A percentile compares a stretch with the other conserved stretches of the same genome.
These are phyloP conservation scores for Drosophila mulleri DNA, from an alignment of 2,888 invertebrate species.

Conservation along the genomic window DNA sequence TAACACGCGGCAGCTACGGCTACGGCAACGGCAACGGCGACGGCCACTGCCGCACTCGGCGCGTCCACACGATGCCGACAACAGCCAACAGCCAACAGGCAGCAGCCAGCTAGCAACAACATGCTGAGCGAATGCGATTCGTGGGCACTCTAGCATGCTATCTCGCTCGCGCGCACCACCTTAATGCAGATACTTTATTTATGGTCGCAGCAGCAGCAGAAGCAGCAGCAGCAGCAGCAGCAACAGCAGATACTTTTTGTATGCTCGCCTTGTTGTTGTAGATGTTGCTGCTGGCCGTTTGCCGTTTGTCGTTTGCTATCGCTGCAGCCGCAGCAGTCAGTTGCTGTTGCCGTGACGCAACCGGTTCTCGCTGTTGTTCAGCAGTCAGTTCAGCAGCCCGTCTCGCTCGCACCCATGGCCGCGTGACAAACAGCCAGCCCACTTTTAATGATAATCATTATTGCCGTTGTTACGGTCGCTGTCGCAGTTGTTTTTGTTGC, in stretches of 20 bases:
- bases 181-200: constrained; percentile 81
- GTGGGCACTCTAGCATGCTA: constrained; percentile 51
- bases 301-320: constrained; percentile 19
- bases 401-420: constrained; percentile 48
- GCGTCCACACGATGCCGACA: constrained; percentile 45
- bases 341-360: constrained; percentile 49
- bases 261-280: constrained; percentile 28
- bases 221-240: background rate
- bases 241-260: constrained; percentile 24
- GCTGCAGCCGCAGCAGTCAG: constrained; percentile 14
- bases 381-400: constrained; percentile 30
- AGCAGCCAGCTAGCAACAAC: constrained; percentile 54
- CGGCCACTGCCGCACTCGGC: constrained; percentile 25
- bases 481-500: constrained; percentile 50
- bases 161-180: constrained; percentile 57
- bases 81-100: constrained; percentile 57
- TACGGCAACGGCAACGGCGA: constrained; percentile 1
- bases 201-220: constrained; percentile 69
- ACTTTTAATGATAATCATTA: constrained; percentile 83
- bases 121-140: constrained; percentile 62
- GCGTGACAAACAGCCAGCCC: constrained; percentile 77
- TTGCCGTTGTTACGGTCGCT: constrained; percentile 80
- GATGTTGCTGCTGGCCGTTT: constrained; percentile 27
- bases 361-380: constrained; percentile 62
- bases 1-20: constrained; percentile 49